Evolutionary conservation across 2,888 invertebrate species (phyloP).

Genomic region (Drosophila anceps): DNA sequence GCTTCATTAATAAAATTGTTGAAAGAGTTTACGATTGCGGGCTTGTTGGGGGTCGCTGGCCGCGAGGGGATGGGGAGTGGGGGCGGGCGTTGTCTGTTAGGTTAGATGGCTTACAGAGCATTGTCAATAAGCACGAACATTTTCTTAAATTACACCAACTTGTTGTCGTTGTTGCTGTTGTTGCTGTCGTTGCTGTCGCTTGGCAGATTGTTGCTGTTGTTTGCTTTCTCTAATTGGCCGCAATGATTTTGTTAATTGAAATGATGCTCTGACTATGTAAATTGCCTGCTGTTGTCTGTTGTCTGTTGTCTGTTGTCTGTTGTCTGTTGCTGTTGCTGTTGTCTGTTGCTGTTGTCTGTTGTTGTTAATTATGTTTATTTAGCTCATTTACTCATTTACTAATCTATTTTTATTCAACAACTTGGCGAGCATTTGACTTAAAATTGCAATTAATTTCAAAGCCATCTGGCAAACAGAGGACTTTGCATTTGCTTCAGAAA

Average conservation of each 20-base stretch:
- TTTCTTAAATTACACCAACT: constrained; percentile 39
- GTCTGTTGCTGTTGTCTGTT: constrained; percentile 11
- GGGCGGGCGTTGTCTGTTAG: not conserved
- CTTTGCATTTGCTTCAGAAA: constrained; percentile 6
- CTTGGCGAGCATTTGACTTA: constrained; percentile 27
- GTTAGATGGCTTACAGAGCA: constrained; percentile 19
- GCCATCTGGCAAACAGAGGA: constrained; percentile 20
- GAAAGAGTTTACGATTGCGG: constrained; percentile 33
- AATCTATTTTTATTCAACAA: constrained; percentile 38
- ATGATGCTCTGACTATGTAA: constrained; percentile 50
- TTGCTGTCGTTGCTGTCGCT: constrained; percentile 18
- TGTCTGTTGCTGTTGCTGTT: too few relatives aligned
- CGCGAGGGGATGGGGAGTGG: not conserved
- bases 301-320: constrained; percentile 1
- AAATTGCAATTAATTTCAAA: constrained; percentile 30
- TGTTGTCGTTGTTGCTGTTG: constrained; percentile 24
- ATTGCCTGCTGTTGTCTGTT: constrained; percentile 24
- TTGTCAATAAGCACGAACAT: constrained; percentile 30
- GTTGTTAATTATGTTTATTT: constrained; percentile 50
- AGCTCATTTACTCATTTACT: constrained; percentile 46
- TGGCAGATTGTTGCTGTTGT: constrained; percentile 39
- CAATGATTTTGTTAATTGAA: constrained; percentile 68
- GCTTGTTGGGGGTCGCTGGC: constrained; percentile 10
- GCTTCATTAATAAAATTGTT: constrained; percentile 45
- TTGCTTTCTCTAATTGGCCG: constrained; percentile 71